Percentiles rank a stretch among this genome's conserved stretches.
These are phyloP conservation scores for Phocides pigmalion DNA, from an alignment of 1,140 invertebrate genomes.

Conservation along the genomic window DNA sequence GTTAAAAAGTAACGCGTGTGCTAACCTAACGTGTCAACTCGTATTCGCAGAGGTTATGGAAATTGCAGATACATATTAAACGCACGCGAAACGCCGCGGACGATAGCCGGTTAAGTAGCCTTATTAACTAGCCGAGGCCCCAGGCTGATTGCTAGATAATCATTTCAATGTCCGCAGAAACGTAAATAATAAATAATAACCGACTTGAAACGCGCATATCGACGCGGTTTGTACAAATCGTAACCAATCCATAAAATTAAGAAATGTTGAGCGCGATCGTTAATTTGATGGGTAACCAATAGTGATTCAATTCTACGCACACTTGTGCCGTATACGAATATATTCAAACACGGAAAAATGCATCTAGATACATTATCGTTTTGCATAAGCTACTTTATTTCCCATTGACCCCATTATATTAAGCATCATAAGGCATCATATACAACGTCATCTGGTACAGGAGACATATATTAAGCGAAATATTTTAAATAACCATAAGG, in stretches of 20 bases:
- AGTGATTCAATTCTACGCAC: too few relatives aligned
- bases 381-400: background rate
- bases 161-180: slow-evolving; percentile 34
- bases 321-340: too few relatives aligned
- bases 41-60: slow-evolving; percentile 22
- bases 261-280: too few relatives aligned
- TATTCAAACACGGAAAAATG: too few relatives aligned
- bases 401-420: background rate
- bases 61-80: slow-evolving; percentile 33
- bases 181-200: slow-evolving; percentile 35
- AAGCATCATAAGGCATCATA: background rate
- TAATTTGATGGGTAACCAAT: too few relatives aligned
- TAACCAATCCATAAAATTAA: too few relatives aligned
- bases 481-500: background rate
- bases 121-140: slow-evolving; percentile 20
- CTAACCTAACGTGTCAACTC: slow-evolving; percentile 4
- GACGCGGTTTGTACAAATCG: too few relatives aligned
- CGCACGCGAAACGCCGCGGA: slow-evolving; percentile 22
- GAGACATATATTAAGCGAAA: background rate
- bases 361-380: too few relatives aligned
- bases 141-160: slow-evolving; percentile 32
- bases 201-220: slow-evolving; percentile 16
- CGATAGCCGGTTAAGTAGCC: slow-evolving; percentile 26
- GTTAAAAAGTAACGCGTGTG: background rate
- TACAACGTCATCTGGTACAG: background rate